phyloP scores from a whole-genome alignment of 2,888 invertebrate species.

The Pollenia angustigena region DNA sequence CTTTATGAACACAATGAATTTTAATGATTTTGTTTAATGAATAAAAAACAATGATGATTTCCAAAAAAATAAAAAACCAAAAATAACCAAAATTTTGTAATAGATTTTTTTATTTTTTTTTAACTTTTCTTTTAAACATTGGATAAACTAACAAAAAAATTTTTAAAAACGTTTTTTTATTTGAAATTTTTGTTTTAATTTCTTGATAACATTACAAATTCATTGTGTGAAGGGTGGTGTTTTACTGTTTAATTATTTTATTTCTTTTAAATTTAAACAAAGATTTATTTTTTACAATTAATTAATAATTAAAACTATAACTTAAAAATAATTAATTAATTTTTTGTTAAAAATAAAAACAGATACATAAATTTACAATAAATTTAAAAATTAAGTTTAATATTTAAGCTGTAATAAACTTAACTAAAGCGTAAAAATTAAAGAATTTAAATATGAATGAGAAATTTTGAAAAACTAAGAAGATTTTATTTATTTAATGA shows the following conservation, averaged over 20 bases:
- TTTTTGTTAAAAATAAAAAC: conserved; percentile 27
- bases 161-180: conserved; percentile 48
- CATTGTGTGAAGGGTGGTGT: conserved; percentile 78
- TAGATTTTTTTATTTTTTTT: conserved; percentile 74
- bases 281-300: conserved; percentile 50
- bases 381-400: conserved; percentile 24
- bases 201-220: conserved; percentile 80
- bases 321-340: conserved; percentile 60
- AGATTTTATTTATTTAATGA: conserved; percentile 18
- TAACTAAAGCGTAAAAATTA: conserved; percentile 44
- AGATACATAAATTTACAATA: conserved; percentile 55
- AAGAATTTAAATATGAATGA: conserved; percentile 29
- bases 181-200: conserved; percentile 43
- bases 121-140: conserved; percentile 72
- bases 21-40: conserved; percentile 73
- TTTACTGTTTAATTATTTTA: conserved; percentile 45
- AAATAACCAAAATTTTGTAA: conserved; percentile 75
- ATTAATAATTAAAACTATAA: conserved; percentile 64
- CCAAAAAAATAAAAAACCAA: conserved; percentile 66
- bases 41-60: conserved; percentile 54
- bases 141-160: conserved; percentile 69
- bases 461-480: conserved; percentile 19
- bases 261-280: conserved; percentile 66
- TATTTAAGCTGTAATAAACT: conserved; percentile 24
- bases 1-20: conserved; percentile 80